Evolutionary conservation across 2,113 vertebrate genomes (phyloP).

Genomic region (Macquaria australasica): DNA sequence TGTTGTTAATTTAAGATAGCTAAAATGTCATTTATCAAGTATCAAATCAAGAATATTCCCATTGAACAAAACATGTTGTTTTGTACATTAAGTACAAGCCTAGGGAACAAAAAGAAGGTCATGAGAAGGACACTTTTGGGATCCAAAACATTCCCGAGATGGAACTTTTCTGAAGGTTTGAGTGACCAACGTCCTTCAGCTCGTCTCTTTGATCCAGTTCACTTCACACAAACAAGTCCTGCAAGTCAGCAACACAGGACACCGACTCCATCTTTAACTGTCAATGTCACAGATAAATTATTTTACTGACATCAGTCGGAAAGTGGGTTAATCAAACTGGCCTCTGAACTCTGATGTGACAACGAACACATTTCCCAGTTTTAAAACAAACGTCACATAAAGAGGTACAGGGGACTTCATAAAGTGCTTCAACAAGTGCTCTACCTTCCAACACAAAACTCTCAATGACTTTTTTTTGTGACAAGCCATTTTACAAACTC

Average conservation of each 20-base stretch:
- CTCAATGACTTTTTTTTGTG: not conserved
- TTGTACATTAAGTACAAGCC: not conserved
- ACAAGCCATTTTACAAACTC: not conserved
- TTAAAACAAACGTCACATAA: not conserved
- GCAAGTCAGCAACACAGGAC: not conserved
- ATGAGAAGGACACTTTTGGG: not conserved
- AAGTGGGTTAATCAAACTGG: not conserved
- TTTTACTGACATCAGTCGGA: not conserved
- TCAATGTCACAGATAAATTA: not conserved
- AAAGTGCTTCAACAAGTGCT: not conserved
- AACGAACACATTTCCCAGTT: not conserved
- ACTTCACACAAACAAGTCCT: not conserved
- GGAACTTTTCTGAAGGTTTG: not conserved
- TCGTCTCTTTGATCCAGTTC: constrained; percentile 10
- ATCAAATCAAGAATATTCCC: not conserved
- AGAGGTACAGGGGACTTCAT: not conserved
- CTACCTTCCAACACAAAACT: not conserved
- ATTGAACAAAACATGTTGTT: not conserved
- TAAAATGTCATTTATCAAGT: not conserved
- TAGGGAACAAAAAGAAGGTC: not conserved
- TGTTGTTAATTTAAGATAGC: not conserved
- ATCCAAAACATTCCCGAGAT: constrained; percentile 6
- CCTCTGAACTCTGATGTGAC: not conserved
- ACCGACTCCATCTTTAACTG: not conserved
- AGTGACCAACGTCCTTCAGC: not conserved